These are phyloP conservation scores for Ochropleura plecta DNA, from an alignment of 2,888 invertebrate genomes.

Conservation along the genomic window DNA sequence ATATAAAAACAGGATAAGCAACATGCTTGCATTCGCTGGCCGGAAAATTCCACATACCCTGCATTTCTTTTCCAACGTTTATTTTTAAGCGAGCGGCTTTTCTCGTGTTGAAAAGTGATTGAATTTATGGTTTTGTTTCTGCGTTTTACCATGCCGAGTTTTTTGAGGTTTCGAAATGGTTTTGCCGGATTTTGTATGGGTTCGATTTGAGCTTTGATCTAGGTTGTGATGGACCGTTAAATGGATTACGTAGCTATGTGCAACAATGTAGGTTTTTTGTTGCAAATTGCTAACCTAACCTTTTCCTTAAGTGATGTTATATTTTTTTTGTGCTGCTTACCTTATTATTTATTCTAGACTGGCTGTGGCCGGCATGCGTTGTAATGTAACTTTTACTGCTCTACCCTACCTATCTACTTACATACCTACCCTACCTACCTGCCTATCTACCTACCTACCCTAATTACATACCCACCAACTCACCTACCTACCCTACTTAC, in stretches of 20 bases:
- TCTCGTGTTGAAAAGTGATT: conserved; percentile 30
- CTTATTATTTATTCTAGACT: not conserved
- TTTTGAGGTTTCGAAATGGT: conserved; percentile 8
- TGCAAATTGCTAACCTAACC: not conserved
- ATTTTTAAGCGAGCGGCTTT: conserved; percentile 36
- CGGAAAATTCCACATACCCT: conserved; percentile 57
- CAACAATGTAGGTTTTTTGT: not conserved
- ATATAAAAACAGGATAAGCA: conserved; percentile 45
- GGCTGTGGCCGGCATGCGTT: no score
- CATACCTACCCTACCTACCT: no score
- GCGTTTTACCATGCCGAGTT: conserved; percentile 5
- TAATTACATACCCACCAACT: no score
- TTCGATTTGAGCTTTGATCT: conserved; percentile 18
- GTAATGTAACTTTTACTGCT: no score
- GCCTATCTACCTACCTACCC: no score
- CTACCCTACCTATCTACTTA: no score
- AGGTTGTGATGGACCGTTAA: not conserved
- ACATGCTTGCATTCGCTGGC: conserved; percentile 24
- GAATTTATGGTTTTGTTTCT: conserved; percentile 27
- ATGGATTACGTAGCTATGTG: conserved; percentile 7
- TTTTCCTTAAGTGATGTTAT: not conserved
- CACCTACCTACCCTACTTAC: no score
- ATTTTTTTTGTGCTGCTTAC: not conserved
- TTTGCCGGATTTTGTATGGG: conserved; percentile 12
- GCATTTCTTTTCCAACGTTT: conserved; percentile 53